Evolutionary conservation across 2,113 vertebrate species (phyloP), one percentile per base, ranked within the genome.

Genomic region (Petrocephalus zakoni): DNA sequence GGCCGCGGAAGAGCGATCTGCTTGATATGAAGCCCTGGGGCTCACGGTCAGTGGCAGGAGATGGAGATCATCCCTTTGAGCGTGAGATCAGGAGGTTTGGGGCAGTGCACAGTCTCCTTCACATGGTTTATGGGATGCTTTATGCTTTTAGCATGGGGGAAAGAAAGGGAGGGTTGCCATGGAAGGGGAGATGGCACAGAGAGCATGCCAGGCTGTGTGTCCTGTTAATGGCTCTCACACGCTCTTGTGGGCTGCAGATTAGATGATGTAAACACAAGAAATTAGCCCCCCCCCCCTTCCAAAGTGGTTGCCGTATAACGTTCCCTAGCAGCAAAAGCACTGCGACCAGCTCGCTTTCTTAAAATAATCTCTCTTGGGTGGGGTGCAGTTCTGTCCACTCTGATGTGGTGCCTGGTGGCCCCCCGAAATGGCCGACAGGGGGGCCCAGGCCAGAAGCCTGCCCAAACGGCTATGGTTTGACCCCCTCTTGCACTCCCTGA

Each of bases 101-200:
- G 25, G 87, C 85, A 52, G 90, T 90, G 91, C 90, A 61, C 87
- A 29, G 88, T 90, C 93, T 90, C 88, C 90, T 89, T 89, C 17
- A 86, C 88, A 90, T 58, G 90, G 93, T 94, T 92, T 93, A 93
- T 92, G 87, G 87, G 9, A 42, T 42, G 42, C 42, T n/a, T n/a
- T n/a, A 21, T 22, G 88, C 88, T 90, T 88, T 64, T 85, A 88
- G 91, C 89, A 87, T n/a, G 87, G 68, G 89, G 83, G 2, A 83
- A 42, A 81, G 75, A 84, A 89, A 88, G 87, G 81, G 88, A 87
- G 87, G 61, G 88, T 90, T 86, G 89, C 89, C 29, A 90, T 83
- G 84, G 88, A 89, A 87, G 82, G 87, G 46, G 88, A 37, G 87
- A 81, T 47, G 88, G 46, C 21, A 85, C 56, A 56, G 34, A 21